These are phyloP conservation scores for Drosophila bipectinata DNA, from an alignment of 1,140 invertebrate species.

Conservation along the genomic window DNA sequence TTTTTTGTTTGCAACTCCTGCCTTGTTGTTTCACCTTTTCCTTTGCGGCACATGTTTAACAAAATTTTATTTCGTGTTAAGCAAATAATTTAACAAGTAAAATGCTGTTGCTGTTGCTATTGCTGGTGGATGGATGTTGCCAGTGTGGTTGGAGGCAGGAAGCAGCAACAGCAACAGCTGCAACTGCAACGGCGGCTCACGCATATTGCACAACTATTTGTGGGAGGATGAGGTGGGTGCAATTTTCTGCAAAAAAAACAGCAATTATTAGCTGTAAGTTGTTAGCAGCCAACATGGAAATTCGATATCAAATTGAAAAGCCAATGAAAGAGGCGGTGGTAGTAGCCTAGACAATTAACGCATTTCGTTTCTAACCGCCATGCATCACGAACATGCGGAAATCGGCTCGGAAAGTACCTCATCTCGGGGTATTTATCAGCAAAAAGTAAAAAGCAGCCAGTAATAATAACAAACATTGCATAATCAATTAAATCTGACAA, in stretches of 20 bases:
- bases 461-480: conserved; percentile 53
- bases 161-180: conserved; percentile 35
- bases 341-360: conserved; percentile 37
- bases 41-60: conserved; percentile 65
- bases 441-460: conserved; percentile 8
- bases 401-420: conserved; percentile 7
- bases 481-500: conserved; percentile 51
- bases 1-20: conserved; percentile 25
- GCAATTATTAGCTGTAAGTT: conserved; percentile 58
- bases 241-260: conserved; percentile 45
- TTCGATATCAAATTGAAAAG: conserved; percentile 48
- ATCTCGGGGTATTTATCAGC: conserved; percentile 16
- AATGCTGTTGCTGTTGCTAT: conserved; percentile 36
- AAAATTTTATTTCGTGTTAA: conserved; percentile 68
- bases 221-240: conserved; percentile 51
- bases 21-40: conserved; percentile 60
- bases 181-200: conserved; percentile 39
- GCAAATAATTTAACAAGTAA: conserved; percentile 73
- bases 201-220: conserved; percentile 59
- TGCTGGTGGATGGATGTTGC: conserved; percentile 23
- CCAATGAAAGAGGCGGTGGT: conserved; percentile 1
- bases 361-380: conserved; percentile 24
- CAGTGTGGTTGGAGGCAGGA: conserved; percentile 35
- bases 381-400: conserved; percentile 39
- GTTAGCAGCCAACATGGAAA: conserved; percentile 45